Evolutionary conservation across 2,797 vertebrate genomes (phyloP).

Genomic region (Myripristis murdjan): DNA sequence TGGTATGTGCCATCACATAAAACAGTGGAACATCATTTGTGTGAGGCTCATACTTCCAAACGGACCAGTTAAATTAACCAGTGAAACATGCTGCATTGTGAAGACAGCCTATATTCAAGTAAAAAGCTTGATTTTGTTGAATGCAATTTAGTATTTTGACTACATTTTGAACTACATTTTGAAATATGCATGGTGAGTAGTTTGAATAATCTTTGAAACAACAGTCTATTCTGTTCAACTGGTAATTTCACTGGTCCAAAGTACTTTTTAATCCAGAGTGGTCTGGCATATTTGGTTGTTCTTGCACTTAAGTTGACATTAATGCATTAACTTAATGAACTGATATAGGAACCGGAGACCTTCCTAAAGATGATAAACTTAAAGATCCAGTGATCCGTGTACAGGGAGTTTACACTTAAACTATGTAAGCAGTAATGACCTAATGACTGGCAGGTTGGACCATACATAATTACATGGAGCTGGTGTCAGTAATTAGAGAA

Average conservation of each 20-base stretch:
- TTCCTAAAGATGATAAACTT: neutral
- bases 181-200: neutral
- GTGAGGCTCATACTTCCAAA: neutral
- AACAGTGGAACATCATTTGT: conserved; percentile 19
- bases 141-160: neutral
- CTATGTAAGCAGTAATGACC: neutral
- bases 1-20: conserved; percentile 1
- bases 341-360: neutral
- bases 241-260: neutral
- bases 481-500: conserved; percentile 72
- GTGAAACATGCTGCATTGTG: neutral
- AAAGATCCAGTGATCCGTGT: neutral
- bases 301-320: conserved; percentile 12
- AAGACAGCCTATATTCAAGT: neutral
- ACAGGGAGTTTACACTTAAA: neutral
- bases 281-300: neutral
- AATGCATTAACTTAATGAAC: conserved; percentile 14
- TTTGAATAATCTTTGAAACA: neutral
- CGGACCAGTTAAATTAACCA: conserved; percentile 2
- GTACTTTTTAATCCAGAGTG: neutral
- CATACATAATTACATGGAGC: conserved; percentile 45
- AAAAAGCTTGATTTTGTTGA: neutral
- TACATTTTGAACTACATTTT: neutral
- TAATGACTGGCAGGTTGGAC: conserved; percentile 23
- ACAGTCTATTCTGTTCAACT: neutral